phyloP scores from a whole-genome alignment of 92 coral and sea anemone species.

The Pocillopora meandrina region DNA sequence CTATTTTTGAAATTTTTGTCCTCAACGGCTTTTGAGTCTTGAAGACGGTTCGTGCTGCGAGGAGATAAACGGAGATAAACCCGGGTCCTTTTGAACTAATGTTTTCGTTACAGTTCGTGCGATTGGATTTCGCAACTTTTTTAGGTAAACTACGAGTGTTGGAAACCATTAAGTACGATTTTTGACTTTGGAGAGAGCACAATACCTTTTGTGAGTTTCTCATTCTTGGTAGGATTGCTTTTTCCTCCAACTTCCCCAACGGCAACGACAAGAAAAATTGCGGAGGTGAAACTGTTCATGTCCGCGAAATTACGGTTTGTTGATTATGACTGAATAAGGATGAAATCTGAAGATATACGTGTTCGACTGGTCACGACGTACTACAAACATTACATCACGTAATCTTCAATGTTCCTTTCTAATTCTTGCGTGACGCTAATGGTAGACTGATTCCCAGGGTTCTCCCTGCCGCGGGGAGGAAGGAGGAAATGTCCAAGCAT shows the following conservation, averaged over 20 bases:
- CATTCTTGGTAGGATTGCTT: background rate
- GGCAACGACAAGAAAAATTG: constrained; percentile 13
- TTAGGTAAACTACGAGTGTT: too few species aligned
- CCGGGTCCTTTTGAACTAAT: background rate
- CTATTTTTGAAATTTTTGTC: too few species aligned
- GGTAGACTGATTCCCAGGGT: background rate
- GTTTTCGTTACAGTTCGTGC: background rate
- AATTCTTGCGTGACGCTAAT: background rate
- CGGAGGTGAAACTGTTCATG: constrained; percentile 13
- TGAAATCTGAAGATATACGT: background rate
- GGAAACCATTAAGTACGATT: background rate
- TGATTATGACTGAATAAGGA: constrained; percentile 11
- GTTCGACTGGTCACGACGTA: background rate
- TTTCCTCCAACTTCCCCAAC: background rate
- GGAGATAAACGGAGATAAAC: too few species aligned
- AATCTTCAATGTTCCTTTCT: background rate
- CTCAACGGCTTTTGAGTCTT: too few species aligned
- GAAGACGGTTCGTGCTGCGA: too few species aligned
- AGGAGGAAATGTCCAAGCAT: too few species aligned
- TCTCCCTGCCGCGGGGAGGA: too few species aligned
- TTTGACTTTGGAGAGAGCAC: background rate
- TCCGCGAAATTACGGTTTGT: constrained; percentile 1
- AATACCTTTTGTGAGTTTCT: background rate
- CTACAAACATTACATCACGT: background rate
- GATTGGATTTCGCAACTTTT: background rate